phyloP scores from a whole-genome alignment of 92 coral and sea anemone genomes.

The Parazoanthus swiftii region DNA sequence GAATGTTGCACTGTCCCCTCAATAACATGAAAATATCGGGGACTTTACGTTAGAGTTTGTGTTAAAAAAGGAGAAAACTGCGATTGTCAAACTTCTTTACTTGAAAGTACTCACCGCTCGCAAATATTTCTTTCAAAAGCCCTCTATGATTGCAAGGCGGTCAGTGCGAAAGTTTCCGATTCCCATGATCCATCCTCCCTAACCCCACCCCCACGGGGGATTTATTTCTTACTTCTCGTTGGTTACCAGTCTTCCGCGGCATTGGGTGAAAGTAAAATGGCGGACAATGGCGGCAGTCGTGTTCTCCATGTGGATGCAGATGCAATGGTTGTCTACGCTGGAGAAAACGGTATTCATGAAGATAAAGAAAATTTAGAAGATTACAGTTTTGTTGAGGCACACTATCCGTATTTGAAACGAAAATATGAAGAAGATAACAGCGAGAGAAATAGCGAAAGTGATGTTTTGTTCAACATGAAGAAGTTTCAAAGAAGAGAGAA shows the following conservation, averaged over 20 bases:
- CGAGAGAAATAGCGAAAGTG: conserved; percentile 31
- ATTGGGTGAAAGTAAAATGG: conserved; percentile 25
- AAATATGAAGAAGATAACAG: conserved; percentile 33
- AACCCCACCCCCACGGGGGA: neutral
- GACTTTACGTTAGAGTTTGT: too few species aligned
- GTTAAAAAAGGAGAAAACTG: too few species aligned
- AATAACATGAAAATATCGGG: too few species aligned
- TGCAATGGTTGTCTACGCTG: conserved; percentile 34
- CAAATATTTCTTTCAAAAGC: too few species aligned
- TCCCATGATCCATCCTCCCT: too few species aligned
- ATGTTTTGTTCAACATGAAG: neutral
- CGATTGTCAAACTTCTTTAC: too few species aligned
- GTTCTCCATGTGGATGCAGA: conserved; percentile 42
- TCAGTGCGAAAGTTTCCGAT: too few species aligned
- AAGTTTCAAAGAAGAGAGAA: conserved; percentile 41
- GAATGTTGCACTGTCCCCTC: too few species aligned
- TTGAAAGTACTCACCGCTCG: too few species aligned
- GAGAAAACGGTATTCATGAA: conserved; percentile 33
- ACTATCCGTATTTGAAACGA: conserved; percentile 28
- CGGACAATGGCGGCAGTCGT: conserved; percentile 35
- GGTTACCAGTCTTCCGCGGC: conserved; percentile 30
- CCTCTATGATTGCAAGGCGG: too few species aligned
- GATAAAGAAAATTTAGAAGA: conserved; percentile 40
- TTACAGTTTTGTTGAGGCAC: conserved; percentile 28
- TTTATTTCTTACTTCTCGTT: neutral